Percentiles rank a stretch among this genome's conserved stretches.
These are phyloP conservation scores for Adineta ricciae DNA, from an alignment of 2,888 invertebrate species.

Conservation along the genomic window DNA sequence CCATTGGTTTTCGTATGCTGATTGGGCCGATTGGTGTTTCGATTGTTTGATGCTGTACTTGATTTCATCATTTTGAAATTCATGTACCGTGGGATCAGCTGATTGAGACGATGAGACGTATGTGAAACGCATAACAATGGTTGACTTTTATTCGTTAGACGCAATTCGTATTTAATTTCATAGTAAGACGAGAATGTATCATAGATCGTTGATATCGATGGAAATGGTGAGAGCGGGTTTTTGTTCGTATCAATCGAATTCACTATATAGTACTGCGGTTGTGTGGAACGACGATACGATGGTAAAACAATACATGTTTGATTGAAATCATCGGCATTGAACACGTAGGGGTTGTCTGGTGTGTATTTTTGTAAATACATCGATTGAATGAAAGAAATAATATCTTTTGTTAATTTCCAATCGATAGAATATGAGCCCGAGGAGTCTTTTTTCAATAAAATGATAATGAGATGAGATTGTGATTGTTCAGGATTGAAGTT, in stretches of 20 bases:
- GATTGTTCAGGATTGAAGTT: constrained; percentile 68
- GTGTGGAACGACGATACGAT: constrained; percentile 83
- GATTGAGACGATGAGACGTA: constrained; percentile 60
- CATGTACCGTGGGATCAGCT: constrained; percentile 69
- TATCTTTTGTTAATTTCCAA: constrained; percentile 51
- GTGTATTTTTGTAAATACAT: constrained; percentile 10
- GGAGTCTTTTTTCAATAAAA: constrained; percentile 61
- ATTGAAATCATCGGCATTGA: constrained; percentile 8
- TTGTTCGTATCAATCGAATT: constrained; percentile 71
- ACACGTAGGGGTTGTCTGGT: not conserved
- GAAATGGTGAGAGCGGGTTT: constrained; percentile 46
- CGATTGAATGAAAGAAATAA: constrained; percentile 33
- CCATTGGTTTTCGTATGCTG: not conserved
- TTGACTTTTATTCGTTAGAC: constrained; percentile 74
- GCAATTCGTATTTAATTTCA: constrained; percentile 73
- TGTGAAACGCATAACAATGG: constrained; percentile 52
- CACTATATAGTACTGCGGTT: constrained; percentile 60
- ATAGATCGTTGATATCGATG: constrained; percentile 60
- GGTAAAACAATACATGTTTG: constrained; percentile 62
- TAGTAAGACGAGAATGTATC: constrained; percentile 89
- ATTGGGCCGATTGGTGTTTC: constrained; percentile 69
- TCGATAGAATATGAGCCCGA: constrained; percentile 40
- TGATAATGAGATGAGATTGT: constrained; percentile 69
- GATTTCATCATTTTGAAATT: constrained; percentile 34
- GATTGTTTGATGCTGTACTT: constrained; percentile 20